Evolutionary conservation across 2,888 invertebrate species (phyloP).

Genomic region (Machimus rusticus): DNA sequence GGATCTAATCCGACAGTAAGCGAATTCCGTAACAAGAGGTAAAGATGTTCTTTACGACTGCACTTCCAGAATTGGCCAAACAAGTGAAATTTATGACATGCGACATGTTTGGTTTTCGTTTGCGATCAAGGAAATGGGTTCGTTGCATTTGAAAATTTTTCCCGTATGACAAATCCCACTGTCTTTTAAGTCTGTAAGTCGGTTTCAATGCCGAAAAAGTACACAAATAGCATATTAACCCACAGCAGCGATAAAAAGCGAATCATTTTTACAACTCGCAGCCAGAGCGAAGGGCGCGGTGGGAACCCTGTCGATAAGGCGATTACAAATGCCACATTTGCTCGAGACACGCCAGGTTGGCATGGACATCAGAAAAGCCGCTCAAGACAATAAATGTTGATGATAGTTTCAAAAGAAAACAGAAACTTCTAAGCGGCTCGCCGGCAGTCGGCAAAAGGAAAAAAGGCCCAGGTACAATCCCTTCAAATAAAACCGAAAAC

Average conservation of each 20-base stretch:
- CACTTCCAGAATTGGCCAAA: not conserved
- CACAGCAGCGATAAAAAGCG: not conserved
- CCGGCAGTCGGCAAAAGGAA: not conserved
- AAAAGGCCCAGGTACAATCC: not conserved
- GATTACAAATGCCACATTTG: not conserved
- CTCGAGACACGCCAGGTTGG: not conserved
- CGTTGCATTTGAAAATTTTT: not conserved
- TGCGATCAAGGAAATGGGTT: not conserved
- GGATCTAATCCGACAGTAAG: constrained; percentile 8
- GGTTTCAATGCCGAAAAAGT: not conserved
- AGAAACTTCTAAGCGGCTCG: not conserved
- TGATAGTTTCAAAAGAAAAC: not conserved
- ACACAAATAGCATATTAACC: not conserved
- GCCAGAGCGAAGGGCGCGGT: not conserved
- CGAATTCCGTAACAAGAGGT: not conserved
- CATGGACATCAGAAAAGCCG: not conserved
- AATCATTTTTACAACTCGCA: not conserved
- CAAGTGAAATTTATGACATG: not conserved
- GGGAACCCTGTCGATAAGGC: not conserved
- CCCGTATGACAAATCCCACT: not conserved
- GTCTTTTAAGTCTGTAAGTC: not conserved
- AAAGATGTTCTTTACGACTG: not conserved
- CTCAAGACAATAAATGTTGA: not conserved
- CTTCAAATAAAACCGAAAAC: not conserved
- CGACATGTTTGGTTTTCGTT: not conserved